Evolutionary conservation across 2,113 vertebrate genomes (phyloP), one percentile per base, ranked within the genome.

Genomic region (Cinclus cinclus): DNA sequence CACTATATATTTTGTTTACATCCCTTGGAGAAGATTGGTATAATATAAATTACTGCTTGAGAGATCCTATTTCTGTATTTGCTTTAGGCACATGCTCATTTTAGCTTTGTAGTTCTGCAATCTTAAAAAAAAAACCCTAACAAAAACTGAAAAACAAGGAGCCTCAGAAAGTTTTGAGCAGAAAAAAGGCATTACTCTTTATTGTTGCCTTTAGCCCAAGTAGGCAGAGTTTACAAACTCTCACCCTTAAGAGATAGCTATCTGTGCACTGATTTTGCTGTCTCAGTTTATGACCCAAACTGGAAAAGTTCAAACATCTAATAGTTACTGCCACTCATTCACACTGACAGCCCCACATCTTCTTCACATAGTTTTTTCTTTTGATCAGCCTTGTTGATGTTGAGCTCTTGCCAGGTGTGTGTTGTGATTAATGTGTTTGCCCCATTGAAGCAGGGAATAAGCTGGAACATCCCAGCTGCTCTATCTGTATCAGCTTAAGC

Each of bases 1-100:
- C 39, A n/a, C 59, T 91, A 82, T 53, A 8, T 68, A 28, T 92
- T 95, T 92, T 96, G 89, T 84, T 87, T 89, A 71, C 87, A 68
- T 89, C 52, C 73, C 64, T 89, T 81, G 59, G 59, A 87, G 82
- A 88, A 68, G 81, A 68, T 49, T n/a, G 60, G 39, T 77, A 33
- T 76, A 78, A 55, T 60, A 86, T 46, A 83, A 95, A 86, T 86
- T 78, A 21, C 77, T 50, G 17, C 28, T 53, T 82, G 76, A 89
- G 67, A 78, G 49, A 89, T 77, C 73, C 65, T 86, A 42, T 92
- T 91, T 96, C 55, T 88, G 31, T 76, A 42, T 33, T 94, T 85
- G 71, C 60, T 94, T 91, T 75, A 92, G 69, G 89, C 47, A 58
- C 15, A 3, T 28, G 19, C 80, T 90, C 39, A 1, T 89, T 94